phyloP scores from a whole-genome alignment of 1,140 invertebrate species.

The Pogonus chalceus region DNA sequence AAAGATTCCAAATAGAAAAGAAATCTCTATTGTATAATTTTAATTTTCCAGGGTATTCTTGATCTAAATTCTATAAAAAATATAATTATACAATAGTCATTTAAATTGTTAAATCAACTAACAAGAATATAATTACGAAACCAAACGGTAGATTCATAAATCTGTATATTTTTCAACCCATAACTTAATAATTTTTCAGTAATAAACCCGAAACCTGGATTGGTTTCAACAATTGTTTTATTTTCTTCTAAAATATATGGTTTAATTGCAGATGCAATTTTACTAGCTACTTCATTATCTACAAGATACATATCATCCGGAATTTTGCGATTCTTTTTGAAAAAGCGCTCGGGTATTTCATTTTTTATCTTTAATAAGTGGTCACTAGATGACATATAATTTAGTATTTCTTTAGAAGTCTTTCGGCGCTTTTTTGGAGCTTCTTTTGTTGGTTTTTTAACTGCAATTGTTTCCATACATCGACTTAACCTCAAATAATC shows the following conservation, averaged over 20 bases:
- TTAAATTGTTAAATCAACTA: neutral
- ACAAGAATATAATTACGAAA: conserved; percentile 1
- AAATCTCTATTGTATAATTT: neutral
- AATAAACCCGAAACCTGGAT: conserved; percentile 2
- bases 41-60: neutral
- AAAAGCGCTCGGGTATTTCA: neutral
- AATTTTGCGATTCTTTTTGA: neutral
- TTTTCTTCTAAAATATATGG: neutral
- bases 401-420: neutral
- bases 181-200: neutral
- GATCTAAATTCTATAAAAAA: neutral
- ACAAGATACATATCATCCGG: conserved; percentile 1
- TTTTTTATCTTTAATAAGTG: neutral
- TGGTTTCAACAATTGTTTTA: neutral
- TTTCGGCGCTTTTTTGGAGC: neutral
- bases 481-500: conserved; percentile 4
- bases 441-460: neutral
- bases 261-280: neutral
- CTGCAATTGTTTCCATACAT: neutral
- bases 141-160: neutral
- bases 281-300: neutral
- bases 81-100: neutral
- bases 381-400: neutral
- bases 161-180: neutral
- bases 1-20: conserved; percentile 5